Evolutionary conservation across 1,140 invertebrate genomes (phyloP).

Genomic region (Meteorus sp.): DNA sequence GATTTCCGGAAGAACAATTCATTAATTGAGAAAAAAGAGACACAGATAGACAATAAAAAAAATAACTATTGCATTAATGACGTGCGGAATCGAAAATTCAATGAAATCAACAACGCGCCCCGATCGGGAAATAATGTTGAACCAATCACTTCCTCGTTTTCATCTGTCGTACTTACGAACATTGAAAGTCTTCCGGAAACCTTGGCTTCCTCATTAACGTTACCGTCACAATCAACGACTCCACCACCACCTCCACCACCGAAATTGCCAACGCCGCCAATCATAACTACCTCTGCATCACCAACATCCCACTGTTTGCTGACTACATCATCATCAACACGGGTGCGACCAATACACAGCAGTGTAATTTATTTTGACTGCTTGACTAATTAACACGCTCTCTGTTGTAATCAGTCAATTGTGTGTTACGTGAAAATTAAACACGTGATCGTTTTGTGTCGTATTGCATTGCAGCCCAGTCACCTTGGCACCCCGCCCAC

Average conservation of each 20-base stretch:
- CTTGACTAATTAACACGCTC: slow-evolving; percentile 23
- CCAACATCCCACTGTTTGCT: neutral
- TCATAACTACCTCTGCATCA: too few species aligned
- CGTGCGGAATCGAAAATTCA: neutral
- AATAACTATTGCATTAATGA: neutral
- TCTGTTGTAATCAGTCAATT: slow-evolving; percentile 23
- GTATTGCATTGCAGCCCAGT: slow-evolving; percentile 53
- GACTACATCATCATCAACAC: neutral
- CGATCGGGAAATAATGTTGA: neutral
- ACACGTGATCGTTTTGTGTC: slow-evolving; percentile 53
- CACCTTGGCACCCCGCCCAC: slow-evolving; percentile 52
- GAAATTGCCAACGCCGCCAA: too few species aligned
- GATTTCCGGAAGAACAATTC: neutral
- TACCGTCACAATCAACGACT: slow-evolving; percentile 8
- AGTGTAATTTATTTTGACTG: slow-evolving; percentile 19
- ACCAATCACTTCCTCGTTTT: slow-evolving; percentile 3
- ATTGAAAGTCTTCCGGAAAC: slow-evolving; percentile 11
- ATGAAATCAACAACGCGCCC: slow-evolving; percentile 6
- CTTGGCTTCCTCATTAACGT: slow-evolving; percentile 9
- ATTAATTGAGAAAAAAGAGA: neutral
- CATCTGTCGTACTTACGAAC: slow-evolving; percentile 5
- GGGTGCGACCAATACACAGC: slow-evolving; percentile 19
- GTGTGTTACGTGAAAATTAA: slow-evolving; percentile 19
- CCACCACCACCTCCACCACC: neutral
- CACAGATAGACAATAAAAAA: neutral